Percentiles rank a stretch among this genome's conserved stretches.
Conservation (phyloP, 2,113 vertebrate genomes). For the Todiramphus chloris region DNA sequence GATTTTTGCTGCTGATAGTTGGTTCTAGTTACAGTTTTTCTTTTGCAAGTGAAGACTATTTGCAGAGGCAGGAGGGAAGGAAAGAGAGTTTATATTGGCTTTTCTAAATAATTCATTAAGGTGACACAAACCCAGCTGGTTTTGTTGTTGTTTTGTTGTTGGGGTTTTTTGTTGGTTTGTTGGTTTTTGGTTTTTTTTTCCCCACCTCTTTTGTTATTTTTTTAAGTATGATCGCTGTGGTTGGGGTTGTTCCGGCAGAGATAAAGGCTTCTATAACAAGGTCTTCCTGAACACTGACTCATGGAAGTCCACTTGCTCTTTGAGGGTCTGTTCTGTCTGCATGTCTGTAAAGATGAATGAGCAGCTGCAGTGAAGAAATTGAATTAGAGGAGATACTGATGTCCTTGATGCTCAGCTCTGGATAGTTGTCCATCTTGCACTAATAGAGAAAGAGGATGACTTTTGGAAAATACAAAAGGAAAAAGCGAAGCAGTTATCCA, state of each 20-base stretch:
- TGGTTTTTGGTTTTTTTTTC: no score
- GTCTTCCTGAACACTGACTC: neutral
- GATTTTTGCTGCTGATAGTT: neutral
- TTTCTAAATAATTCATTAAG: neutral
- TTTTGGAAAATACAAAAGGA: neutral
- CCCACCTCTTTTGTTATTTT: neutral
- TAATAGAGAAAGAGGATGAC: neutral
- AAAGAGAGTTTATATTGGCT: neutral
- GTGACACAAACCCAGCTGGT: neutral
- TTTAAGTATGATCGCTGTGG: neutral
- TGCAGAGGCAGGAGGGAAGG: neutral
- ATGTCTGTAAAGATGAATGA: neutral
- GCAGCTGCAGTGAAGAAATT: conserved; percentile 29
- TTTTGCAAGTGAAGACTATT: neutral
- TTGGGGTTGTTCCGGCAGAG: neutral
- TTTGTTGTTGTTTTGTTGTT: neutral
- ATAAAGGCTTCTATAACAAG: conserved; percentile 2
- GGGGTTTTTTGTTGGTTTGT: neutral
- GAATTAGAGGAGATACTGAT: neutral
- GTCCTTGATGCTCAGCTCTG: neutral
- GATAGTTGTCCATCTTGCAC: neutral
- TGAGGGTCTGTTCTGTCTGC: neutral
- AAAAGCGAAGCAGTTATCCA: neutral
- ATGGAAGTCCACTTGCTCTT: neutral
- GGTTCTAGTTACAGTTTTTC: neutral